Evolutionary conservation across 2,888 invertebrate species (phyloP).

Genomic region (Leuctra nigra): DNA sequence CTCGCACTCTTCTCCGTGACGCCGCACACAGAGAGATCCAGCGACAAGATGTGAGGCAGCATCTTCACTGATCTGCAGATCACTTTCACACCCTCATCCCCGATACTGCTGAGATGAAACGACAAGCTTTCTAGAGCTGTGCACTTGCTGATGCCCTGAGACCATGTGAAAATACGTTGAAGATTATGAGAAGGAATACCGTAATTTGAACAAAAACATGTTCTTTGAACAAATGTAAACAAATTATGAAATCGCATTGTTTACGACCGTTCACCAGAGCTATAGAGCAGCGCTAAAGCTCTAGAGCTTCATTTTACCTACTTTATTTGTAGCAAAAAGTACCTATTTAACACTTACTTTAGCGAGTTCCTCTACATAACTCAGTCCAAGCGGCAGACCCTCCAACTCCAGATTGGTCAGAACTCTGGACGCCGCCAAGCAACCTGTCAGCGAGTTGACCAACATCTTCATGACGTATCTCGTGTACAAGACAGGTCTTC

Average conservation of each 20-base stretch:
- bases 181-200: no score
- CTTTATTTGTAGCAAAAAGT: no score
- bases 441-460: constrained; percentile 55
- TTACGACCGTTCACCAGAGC: no score
- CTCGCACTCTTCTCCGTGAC: constrained; percentile 50
- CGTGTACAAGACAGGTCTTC: constrained; percentile 58
- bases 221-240: no score
- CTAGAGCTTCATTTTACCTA: no score
- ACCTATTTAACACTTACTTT: constrained; percentile 32
- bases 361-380: neutral
- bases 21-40: constrained; percentile 64
- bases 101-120: constrained; percentile 59
- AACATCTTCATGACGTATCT: constrained; percentile 62
- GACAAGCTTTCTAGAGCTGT: constrained; percentile 59
- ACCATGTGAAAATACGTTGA: no score
- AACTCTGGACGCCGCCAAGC: constrained; percentile 55
- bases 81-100: constrained; percentile 64
- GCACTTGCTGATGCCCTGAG: constrained; percentile 53
- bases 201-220: no score
- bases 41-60: constrained; percentile 56
- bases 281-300: no score
- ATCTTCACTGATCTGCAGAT: constrained; percentile 61
- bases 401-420: constrained; percentile 59
- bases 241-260: no score
- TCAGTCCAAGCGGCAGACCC: constrained; percentile 53